Evolutionary conservation across 30 jellyfish, hydroid and myxozoan species (phyloP).

Genomic region (Cassiopea xamachana): DNA sequence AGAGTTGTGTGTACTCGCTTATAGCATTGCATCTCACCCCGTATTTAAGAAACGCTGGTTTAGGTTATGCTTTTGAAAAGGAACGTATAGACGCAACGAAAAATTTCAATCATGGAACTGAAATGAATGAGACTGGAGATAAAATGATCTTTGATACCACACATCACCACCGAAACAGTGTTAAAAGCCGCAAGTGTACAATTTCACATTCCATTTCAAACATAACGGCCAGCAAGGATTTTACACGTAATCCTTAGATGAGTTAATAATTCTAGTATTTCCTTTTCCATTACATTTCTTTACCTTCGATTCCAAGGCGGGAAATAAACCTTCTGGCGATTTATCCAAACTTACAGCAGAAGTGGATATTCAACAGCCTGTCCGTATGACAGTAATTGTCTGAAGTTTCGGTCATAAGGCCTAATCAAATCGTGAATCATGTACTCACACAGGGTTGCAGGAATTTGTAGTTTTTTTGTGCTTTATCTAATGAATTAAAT

Average conservation of each 20-base stretch:
- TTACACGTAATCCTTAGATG: conserved; percentile 44
- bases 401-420: no score
- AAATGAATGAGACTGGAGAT: neutral
- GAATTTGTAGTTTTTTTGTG: neutral
- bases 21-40: no score
- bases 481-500: neutral
- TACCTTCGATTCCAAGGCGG: neutral
- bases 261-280: conserved; percentile 21
- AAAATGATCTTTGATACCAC: neutral
- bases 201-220: conserved; percentile 40
- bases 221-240: conserved; percentile 51
- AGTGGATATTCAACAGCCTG: no score
- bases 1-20: no score
- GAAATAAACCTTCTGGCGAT: no score
- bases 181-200: conserved; percentile 20
- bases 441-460: neutral
- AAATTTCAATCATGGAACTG: neutral
- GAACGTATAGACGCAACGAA: no score
- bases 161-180: neutral
- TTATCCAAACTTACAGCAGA: no score
- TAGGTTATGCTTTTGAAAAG: neutral
- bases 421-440: no score
- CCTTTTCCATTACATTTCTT: neutral
- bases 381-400: no score
- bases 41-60: neutral